These are phyloP conservation scores for Tortrix viridana DNA, from an alignment of 2,888 invertebrate genomes.

Conservation along the genomic window DNA sequence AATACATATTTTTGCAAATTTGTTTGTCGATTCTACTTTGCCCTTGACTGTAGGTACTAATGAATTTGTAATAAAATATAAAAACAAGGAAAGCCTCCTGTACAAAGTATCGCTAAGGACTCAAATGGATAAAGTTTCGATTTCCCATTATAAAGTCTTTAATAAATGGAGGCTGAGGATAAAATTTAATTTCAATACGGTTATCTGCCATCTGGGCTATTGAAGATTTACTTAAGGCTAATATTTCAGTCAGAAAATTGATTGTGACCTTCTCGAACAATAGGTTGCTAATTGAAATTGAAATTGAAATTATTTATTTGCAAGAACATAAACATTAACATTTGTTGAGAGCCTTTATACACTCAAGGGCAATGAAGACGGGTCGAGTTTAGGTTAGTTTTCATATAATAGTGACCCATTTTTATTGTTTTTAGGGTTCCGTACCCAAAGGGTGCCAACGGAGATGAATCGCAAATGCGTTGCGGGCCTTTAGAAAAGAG, in stretches of 20 bases:
- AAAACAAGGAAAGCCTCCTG: neutral
- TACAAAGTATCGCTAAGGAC: neutral
- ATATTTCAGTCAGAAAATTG: constrained; percentile 27
- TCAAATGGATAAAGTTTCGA: constrained; percentile 52
- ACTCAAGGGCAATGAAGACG: too few relatives aligned
- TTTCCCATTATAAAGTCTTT: constrained; percentile 64
- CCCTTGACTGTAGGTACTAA: neutral
- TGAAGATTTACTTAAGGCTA: constrained; percentile 39
- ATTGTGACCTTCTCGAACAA: constrained; percentile 20
- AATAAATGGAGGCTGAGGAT: constrained; percentile 51
- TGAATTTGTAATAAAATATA: neutral
- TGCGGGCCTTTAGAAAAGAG: too few relatives aligned
- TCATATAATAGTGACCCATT: too few relatives aligned
- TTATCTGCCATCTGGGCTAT: constrained; percentile 51
- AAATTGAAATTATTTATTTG: too few relatives aligned
- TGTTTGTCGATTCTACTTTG: neutral
- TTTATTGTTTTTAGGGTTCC: too few relatives aligned
- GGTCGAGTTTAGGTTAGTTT: too few relatives aligned
- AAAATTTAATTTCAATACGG: constrained; percentile 66
- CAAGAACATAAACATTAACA: too few relatives aligned
- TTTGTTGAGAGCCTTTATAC: too few relatives aligned
- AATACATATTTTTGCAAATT: too few relatives aligned
- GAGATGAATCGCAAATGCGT: too few relatives aligned
- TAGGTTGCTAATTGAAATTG: too few relatives aligned
- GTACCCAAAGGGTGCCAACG: too few relatives aligned